Percentiles rank a stretch among this genome's conserved stretches.
These are phyloP conservation scores for Saguinus midas DNA, from an alignment of 2,113 vertebrate species.

Conservation along the genomic window DNA sequence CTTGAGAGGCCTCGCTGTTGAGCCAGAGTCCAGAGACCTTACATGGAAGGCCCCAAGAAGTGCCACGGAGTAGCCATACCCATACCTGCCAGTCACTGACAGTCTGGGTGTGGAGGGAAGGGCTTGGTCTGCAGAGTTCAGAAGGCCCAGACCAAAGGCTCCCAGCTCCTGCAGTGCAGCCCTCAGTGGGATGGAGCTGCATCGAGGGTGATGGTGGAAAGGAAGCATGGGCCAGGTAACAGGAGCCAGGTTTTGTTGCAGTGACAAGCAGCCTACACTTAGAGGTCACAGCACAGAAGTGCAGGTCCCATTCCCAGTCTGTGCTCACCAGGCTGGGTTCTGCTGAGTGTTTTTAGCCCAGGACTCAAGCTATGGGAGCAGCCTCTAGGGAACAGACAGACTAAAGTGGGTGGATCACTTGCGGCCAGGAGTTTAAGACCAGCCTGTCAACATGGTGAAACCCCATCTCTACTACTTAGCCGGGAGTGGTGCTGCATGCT, in stretches of 20 bases:
- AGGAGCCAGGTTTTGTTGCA: no score
- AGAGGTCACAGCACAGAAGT: accelerated
- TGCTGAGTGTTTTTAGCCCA: no score
- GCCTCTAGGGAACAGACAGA: neutral
- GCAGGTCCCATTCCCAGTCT: accelerated
- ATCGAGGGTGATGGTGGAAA: accelerated
- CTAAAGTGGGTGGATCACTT: neutral
- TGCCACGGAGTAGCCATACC: neutral
- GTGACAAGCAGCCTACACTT: neutral
- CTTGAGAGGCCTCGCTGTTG: neutral
- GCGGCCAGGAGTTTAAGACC: no score
- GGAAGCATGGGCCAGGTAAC: neutral
- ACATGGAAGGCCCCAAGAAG: neutral
- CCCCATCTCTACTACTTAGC: neutral
- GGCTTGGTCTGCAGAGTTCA: neutral
- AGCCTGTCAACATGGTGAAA: neutral
- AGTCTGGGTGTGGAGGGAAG: no score
- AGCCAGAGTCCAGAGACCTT: neutral
- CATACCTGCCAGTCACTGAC: neutral
- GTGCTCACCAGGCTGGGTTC: neutral
- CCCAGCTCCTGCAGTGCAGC: accelerated
- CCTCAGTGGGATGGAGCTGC: accelerated
- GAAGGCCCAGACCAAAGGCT: neutral
- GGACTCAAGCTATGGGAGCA: neutral
- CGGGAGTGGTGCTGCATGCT: neutral